phyloP scores from a whole-genome alignment of 1,140 invertebrate genomes.

The Acyrthosiphon pisum region DNA sequence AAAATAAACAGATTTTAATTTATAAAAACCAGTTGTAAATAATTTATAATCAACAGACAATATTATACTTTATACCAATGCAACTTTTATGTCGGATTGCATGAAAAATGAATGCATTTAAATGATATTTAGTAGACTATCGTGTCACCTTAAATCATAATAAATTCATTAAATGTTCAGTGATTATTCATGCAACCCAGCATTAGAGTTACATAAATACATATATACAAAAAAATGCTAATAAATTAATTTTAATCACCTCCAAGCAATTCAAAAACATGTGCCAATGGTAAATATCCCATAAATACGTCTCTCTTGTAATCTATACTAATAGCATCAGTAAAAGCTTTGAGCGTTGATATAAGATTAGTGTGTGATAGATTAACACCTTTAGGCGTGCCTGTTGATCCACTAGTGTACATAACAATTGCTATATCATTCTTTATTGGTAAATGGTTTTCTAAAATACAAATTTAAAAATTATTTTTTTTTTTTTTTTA shows the following conservation, averaged over 20 bases:
- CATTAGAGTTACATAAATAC: too few species aligned
- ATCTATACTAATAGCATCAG: constrained; percentile 76
- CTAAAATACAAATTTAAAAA: constrained; percentile 49
- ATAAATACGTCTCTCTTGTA: constrained; percentile 82
- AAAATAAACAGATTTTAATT: too few species aligned
- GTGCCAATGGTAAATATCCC: constrained; percentile 95
- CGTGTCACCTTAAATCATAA: too few species aligned
- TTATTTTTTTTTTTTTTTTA: not conserved
- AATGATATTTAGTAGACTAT: not conserved
- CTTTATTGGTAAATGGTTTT: constrained; percentile 68
- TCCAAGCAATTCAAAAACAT: constrained; percentile 93
- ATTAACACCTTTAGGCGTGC: constrained; percentile 85
- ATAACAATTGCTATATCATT: constrained; percentile 91
- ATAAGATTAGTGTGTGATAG: constrained; percentile 92
- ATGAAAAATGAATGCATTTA: not conserved
- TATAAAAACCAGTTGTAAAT: too few species aligned
- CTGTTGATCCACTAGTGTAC: constrained; percentile 95
- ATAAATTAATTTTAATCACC: constrained; percentile 64
- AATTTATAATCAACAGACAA: not conserved
- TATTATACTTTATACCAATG: not conserved
- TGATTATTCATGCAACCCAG: too few species aligned
- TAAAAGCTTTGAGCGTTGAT: constrained; percentile 85
- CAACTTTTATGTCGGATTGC: not conserved
- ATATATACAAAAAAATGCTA: too few species aligned
- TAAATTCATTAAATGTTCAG: not conserved